Base-by-base conservation (phyloP, 2,888 invertebrate genomes). In the Agrotis puta region DNA sequence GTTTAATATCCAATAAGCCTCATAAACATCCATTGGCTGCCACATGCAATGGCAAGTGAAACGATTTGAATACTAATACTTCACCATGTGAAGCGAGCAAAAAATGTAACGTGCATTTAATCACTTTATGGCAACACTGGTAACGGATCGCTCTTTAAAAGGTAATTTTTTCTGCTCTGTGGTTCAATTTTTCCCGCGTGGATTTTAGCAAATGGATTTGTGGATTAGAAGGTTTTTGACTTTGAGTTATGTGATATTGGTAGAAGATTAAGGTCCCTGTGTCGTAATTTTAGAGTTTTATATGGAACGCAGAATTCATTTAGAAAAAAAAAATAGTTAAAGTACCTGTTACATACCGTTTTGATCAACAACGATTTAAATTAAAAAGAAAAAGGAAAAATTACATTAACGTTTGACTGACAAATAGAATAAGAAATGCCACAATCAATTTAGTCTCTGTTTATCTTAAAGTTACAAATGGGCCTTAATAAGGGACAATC, bases 91-190 rank as follows among this genome's bases (percentile, higher is more conserved):
- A 20, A 39, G 56, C 39, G 20, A 22, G 9, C 39, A 24, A n/a
- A 75, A 53, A 61, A 20, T 43, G 14, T 48, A 47, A 76, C 81
- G 59, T 64, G 11, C 20, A 11, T 64, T 65, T 81, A 79, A 79
- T 79, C 57, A 62, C 50, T 67, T 61, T 56, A 50, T 33, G 71
- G 61, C 56, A 27, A 57, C 22, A 18, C 24, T 33, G 71, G 61
- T 59, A 27, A 57, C 24, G 20, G 24, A 48, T 54, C 56, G 64
- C 53, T 50, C 22, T 67, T 56, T 50, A 51, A 61, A 33, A 61
- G 5, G 11, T 1, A 5, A 22, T 59, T 59, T 64, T 48, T 77
- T 62, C n/a, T 33, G 5, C 54, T 63, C 54, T 69, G 16, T 48
- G 33, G 6, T n/a, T 47, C 20, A 39, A 7, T 11, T 47, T 45